phyloP scores from a whole-genome alignment of 2,888 invertebrate genomes.

The Syrphus vitripennis region DNA sequence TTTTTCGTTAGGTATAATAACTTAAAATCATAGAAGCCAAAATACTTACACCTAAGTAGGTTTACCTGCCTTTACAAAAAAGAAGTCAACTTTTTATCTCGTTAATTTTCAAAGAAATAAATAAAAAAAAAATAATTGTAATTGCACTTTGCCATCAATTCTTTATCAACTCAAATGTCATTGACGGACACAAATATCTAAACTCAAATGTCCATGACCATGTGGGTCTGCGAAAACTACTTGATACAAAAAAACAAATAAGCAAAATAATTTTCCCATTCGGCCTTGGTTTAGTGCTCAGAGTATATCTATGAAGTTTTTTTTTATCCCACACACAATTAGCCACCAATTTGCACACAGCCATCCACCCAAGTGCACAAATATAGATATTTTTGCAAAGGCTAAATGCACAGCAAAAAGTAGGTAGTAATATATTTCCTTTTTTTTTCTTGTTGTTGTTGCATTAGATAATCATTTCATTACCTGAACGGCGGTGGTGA shows the following conservation, averaged over 20 bases:
- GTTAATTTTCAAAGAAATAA: not conserved
- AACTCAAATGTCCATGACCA: constrained; percentile 63
- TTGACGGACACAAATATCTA: constrained; percentile 55
- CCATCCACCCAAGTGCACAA: constrained; percentile 34
- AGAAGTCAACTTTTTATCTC: not conserved
- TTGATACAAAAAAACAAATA: not conserved
- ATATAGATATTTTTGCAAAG: not conserved
- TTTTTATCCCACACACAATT: constrained; percentile 68
- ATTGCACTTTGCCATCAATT: constrained; percentile 4
- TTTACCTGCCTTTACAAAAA: too few species aligned
- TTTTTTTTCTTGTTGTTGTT: too few species aligned
- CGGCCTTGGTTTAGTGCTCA: constrained; percentile 51
- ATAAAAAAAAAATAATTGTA: not conserved
- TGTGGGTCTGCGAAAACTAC: constrained; percentile 39
- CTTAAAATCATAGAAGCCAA: not conserved
- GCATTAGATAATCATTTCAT: constrained; percentile 67
- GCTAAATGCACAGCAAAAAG: constrained; percentile 5
- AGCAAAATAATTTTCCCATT: constrained; percentile 26
- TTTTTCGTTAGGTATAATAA: too few species aligned
- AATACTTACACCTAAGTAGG: not conserved
- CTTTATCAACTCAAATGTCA: constrained; percentile 53
- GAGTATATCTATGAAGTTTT: too few species aligned
- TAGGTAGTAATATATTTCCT: constrained; percentile 32
- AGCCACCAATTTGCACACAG: constrained; percentile 62
- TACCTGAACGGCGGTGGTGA: constrained; percentile 27